Evolutionary conservation across 2,888 invertebrate species (phyloP), one percentile per base, ranked within the genome.

Genomic region (Caenorhabditis drosophilae): DNA sequence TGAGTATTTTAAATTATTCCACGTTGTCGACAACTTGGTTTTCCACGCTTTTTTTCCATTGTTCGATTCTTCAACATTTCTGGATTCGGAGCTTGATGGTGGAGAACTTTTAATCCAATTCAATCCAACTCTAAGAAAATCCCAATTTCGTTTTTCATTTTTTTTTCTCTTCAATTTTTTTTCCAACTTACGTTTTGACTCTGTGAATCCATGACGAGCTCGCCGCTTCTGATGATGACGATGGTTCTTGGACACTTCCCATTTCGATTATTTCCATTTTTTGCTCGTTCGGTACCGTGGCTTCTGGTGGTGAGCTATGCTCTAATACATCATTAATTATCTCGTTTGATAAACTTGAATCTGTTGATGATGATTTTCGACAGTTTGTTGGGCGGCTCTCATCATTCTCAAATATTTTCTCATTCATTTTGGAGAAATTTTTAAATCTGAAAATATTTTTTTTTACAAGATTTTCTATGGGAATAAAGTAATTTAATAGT

Each of bases 1-100:
- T 6, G 69, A 71, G 51, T 74, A 74, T 52, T 75, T 75, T 2
- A 75, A 56, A 41, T 64, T 64, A 44, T 71, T 70, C 75, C 75
- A 75, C 1, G 67, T 69, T 7, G 69, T 58, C 64, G 62, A 63
- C 27, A 73, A 41, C 46, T 59, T 61, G 25, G 67, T 46, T 40
- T 73, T 75, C 58, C 67, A 61, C 27, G 61, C 52, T 31, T 44
- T 54, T 44, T 54, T 62, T 34, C n/a, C 7, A 25, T 31, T 53
- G 48, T 57, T 46, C 49, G 46, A 23, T 38, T 18, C 48, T 48
- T 27, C 45, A n/a, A n/a, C n/a, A n/a, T n/a, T n/a, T n/a, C n/a
- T n/a, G n/a, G n/a, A n/a, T n/a, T n/a, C n/a, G n/a, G n/a, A n/a
- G n/a, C n/a, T n/a, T n/a, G n/a, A n/a, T n/a, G n/a, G n/a, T n/a